A percentile compares a stretch with the other conserved stretches of the same genome.
phyloP scores from a whole-genome alignment of 2,888 invertebrate genomes.

The Apeira syringaria region DNA sequence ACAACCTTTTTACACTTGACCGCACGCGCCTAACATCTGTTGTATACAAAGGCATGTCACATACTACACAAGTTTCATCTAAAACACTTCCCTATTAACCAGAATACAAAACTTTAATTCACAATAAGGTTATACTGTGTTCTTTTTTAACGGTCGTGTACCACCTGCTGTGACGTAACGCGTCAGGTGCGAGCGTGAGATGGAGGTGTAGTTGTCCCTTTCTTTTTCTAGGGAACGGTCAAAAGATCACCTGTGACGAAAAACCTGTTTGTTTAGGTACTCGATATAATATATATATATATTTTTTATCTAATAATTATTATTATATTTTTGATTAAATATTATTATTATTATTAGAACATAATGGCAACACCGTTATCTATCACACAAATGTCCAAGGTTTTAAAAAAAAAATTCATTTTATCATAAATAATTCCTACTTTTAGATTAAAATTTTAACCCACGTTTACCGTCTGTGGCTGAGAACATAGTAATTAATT shows the following conservation, averaged over 20 bases:
- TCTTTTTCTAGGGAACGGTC: slow-evolving; percentile 25
- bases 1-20: slow-evolving; percentile 39
- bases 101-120: slow-evolving; percentile 8
- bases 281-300: too few relatives aligned
- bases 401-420: too few relatives aligned
- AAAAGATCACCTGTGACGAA: slow-evolving; percentile 11
- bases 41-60: slow-evolving; percentile 7
- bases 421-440: too few relatives aligned
- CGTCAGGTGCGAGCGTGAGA: slow-evolving; percentile 48
- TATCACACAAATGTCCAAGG: too few relatives aligned
- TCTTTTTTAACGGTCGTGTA: slow-evolving; percentile 40
- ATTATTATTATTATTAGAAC: too few relatives aligned
- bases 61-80: neutral
- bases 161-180: slow-evolving; percentile 57
- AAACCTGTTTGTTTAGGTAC: slow-evolving; percentile 15
- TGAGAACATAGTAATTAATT: too few relatives aligned
- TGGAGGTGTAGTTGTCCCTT: slow-evolving; percentile 25
- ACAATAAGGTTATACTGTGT: slow-evolving; percentile 36
- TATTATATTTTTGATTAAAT: too few relatives aligned
- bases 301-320: too few relatives aligned
- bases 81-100: neutral
- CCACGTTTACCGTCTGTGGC: too few relatives aligned
- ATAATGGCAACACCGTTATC: too few relatives aligned
- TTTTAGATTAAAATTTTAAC: too few relatives aligned
- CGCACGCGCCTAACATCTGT: slow-evolving; percentile 58